Evolutionary conservation across 2,888 invertebrate genomes (phyloP).

Genomic region (Sminthurides aquaticus): DNA sequence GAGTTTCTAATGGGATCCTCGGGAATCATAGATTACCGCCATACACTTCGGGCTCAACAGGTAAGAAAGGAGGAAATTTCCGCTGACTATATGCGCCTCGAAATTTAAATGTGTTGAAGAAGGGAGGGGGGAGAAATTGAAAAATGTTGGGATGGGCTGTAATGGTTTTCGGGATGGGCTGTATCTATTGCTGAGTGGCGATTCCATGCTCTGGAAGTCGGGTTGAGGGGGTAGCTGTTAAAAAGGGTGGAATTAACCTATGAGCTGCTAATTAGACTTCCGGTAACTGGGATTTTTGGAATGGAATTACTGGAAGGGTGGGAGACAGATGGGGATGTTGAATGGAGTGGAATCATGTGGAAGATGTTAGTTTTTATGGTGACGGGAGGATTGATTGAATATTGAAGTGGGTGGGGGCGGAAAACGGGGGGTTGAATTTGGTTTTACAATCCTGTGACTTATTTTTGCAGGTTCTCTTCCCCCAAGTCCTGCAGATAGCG

Average conservation of each 20-base stretch:
- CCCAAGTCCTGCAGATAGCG: slow-evolving; percentile 94
- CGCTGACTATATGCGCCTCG: neutral
- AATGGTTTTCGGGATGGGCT: too few relatives aligned
- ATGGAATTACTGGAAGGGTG: neutral
- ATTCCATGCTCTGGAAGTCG: too few relatives aligned
- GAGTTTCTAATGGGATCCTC: slow-evolving; percentile 41
- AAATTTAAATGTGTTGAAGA: neutral
- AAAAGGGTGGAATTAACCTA: slow-evolving; percentile 1
- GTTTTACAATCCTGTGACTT: too few relatives aligned
- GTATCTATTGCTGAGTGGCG: too few relatives aligned
- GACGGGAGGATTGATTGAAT: neutral
- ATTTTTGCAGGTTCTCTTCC: slow-evolving; percentile 69
- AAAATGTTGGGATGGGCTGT: too few relatives aligned
- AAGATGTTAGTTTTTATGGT: neutral
- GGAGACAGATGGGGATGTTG: too few relatives aligned
- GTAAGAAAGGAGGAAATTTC: slow-evolving; percentile 19
- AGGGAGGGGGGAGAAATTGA: neutral
- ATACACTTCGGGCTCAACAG: slow-evolving; percentile 43
- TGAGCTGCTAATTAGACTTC: slow-evolving; percentile 4
- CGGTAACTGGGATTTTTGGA: slow-evolving; percentile 1
- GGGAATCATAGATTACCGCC: slow-evolving; percentile 41
- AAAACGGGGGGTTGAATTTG: too few relatives aligned
- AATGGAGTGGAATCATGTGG: too few relatives aligned
- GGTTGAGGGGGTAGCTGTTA: neutral
- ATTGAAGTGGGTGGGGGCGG: too few relatives aligned